phyloP scores from a whole-genome alignment of 2,113 vertebrate species.

The Rana temporaria region DNA sequence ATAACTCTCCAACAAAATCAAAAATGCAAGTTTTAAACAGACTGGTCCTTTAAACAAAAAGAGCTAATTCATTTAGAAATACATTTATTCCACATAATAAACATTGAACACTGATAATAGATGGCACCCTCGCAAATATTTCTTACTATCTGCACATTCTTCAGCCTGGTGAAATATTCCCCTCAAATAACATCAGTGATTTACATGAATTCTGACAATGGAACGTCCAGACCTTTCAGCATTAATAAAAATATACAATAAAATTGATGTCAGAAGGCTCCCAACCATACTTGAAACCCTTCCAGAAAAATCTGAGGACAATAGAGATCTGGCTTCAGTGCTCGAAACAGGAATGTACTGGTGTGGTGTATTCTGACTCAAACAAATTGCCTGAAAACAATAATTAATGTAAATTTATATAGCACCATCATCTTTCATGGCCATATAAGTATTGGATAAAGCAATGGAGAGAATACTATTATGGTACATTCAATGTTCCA shows the following conservation, averaged over 20 bases:
- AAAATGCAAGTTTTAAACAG: no score
- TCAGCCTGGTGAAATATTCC: neutral
- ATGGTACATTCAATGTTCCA: no score
- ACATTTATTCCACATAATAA: no score
- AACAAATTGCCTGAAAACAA: no score
- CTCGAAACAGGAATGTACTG: neutral
- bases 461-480: no score
- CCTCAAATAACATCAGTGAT: neutral
- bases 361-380: neutral
- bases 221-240: slow-evolving; percentile 10
- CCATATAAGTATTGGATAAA: no score
- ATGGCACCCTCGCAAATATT: neutral
- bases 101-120: no score
- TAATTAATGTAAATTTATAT: no score
- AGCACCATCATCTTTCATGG: no score
- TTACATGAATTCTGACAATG: slow-evolving; percentile 11
- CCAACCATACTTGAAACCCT: neutral
- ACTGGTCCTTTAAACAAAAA: no score
- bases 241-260: slow-evolving; percentile 18
- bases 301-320: slow-evolving; percentile 10
- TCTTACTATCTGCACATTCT: neutral
- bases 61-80: no score
- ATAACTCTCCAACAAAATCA: no score
- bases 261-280: neutral
- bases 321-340: neutral